Percentiles rank a stretch among this genome's conserved stretches.
Conservation (phyloP, 2,113 vertebrate species). For the Neolamprologus kungweensis region DNA sequence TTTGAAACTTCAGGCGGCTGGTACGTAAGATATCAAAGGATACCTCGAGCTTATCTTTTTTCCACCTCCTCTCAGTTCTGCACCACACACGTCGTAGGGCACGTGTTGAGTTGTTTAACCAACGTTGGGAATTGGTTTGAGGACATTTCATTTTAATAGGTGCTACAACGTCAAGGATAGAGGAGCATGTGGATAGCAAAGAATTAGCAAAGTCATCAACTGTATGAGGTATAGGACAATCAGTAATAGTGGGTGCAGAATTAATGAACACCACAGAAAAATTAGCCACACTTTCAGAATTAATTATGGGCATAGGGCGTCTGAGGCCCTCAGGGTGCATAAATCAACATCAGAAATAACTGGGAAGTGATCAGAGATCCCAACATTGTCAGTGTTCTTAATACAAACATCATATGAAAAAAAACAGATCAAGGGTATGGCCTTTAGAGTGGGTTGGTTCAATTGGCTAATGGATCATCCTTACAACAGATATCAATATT, state of each 20-base stretch:
- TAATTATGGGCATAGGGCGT: background rate
- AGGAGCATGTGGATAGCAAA: too few species aligned
- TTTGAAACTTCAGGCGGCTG: background rate
- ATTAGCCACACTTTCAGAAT: background rate
- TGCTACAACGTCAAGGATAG: background rate
- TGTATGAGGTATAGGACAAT: background rate
- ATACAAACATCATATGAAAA: background rate
- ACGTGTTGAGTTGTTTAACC: fast-evolving
- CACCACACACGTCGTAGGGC: fast-evolving
- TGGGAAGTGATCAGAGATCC: background rate
- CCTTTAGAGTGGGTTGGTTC: background rate
- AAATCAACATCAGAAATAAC: background rate
- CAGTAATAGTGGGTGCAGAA: background rate
- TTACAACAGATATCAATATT: background rate
- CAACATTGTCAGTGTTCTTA: background rate
- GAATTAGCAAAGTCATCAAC: background rate
- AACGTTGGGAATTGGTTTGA: fast-evolving
- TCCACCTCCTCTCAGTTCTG: background rate
- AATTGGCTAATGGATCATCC: background rate
- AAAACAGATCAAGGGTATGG: background rate
- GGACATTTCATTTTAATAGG: background rate
- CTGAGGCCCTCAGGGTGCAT: fast-evolving
- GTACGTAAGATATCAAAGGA: background rate
- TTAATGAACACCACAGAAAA: background rate
- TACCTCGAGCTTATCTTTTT: fast-evolving